phyloP scores from a whole-genome alignment of 2,113 vertebrate genomes.

The Gobio gobio region DNA sequence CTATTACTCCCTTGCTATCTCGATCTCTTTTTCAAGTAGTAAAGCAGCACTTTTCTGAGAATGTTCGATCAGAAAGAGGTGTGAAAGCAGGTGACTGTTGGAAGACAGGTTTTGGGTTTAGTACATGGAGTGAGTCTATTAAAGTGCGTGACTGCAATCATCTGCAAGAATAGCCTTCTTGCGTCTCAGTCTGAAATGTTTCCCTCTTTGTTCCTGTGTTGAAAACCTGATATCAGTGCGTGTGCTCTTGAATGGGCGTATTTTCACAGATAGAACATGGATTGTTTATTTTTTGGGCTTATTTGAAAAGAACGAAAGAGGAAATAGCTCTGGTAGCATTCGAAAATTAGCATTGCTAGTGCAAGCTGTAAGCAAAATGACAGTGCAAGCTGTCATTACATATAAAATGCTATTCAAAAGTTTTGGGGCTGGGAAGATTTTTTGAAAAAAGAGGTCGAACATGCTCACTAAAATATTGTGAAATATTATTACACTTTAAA shows the following conservation, averaged over 20 bases:
- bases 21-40: slow-evolving; percentile 29
- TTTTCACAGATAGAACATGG: neutral
- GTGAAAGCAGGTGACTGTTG: neutral
- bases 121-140: slow-evolving; percentile 27
- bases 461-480: neutral
- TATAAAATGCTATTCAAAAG: neutral
- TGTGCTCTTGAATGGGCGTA: neutral
- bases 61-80: slow-evolving; percentile 41
- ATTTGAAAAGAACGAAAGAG: neutral
- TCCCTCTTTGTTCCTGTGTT: neutral
- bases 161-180: neutral
- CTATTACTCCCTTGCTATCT: slow-evolving; percentile 28
- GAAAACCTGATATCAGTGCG: neutral
- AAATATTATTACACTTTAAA: neutral
- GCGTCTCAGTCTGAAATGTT: neutral
- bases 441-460: neutral
- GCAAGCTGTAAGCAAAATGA: neutral
- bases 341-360: neutral
- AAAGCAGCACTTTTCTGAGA: slow-evolving; percentile 16
- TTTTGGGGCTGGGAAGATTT: neutral
- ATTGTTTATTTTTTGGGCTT: neutral
- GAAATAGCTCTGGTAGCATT: neutral
- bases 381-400: neutral
- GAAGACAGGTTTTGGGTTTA: neutral
- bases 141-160: slow-evolving; percentile 1